Evolutionary conservation across 2,888 invertebrate genomes (phyloP), one percentile per base, ranked within the genome.

Genomic region (Dendrolimus houi): DNA sequence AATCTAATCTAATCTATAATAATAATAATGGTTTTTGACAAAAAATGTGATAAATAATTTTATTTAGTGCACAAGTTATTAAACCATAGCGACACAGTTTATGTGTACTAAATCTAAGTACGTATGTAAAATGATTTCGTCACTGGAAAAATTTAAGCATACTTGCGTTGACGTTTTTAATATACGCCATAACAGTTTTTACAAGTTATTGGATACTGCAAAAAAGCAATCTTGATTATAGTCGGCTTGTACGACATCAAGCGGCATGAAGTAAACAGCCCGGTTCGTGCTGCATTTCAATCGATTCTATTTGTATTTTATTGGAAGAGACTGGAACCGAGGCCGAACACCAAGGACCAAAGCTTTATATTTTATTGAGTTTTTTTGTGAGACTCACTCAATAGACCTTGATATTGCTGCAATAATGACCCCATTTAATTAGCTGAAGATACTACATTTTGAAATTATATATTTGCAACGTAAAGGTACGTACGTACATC

Each of bases 221-320:
- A 85, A 85, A 87, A 87, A 82, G 84, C 86, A 86, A 87, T 87
- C 85, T 83, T 82, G 75, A 83, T 81, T 84, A 85, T 82, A 76
- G 79, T 76, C 78, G 77, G 71, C 73, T 74, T 73, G 75, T 71
- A 72, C 75, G 77, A 72, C 77, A 75, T 67, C 69, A 66, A 62
- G 55, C 65, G 75, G 77, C 81, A 78, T 79, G 79, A 78, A 85
- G 86, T 82, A 87, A 87, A 87, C 85, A 85, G 78, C 72, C 70
- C 70, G 70, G 72, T 71, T 78, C 78, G 83, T 82, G 83, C 83
- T 87, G 88, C 83, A 86, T 87, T 88, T 87, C 88, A 87, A 88
- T 87, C 84, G 85, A 71, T 65, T 79, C 78, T 85, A 83, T 87
- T 87, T 88, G 85, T 87, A 83, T 85, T 87, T 87, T 87, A 88